Conservation (phyloP, 2,888 invertebrate genomes). For the Nowickia ferox region DNA sequence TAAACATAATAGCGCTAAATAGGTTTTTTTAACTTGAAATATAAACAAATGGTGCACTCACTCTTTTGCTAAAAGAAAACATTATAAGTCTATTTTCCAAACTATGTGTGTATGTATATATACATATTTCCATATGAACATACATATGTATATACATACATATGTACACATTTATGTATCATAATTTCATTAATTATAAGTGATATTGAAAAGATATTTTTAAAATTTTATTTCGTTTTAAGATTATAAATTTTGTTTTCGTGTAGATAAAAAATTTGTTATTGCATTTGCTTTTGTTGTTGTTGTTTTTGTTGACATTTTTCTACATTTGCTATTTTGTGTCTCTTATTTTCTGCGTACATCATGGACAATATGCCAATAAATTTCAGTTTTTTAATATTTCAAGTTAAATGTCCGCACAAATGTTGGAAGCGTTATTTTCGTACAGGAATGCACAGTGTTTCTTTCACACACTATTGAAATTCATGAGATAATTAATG, state of each 20-base stretch:
- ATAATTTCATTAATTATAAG: not conserved
- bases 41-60: too few species aligned
- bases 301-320: not conserved
- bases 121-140: too few species aligned
- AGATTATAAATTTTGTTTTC: not conserved
- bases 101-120: not conserved
- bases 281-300: not conserved
- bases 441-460: not conserved
- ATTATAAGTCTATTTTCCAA: too few species aligned
- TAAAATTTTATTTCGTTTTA: not conserved
- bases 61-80: too few species aligned
- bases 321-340: slow-evolving; percentile 3
- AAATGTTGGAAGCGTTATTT: not conserved
- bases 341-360: slow-evolving; percentile 16
- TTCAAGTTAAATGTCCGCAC: not conserved
- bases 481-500: not conserved
- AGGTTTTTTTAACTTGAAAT: too few species aligned
- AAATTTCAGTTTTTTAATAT: slow-evolving; percentile 2
- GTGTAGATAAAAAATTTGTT: not conserved
- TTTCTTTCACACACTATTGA: not conserved
- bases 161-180: not conserved
- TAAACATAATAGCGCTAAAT: too few species aligned
- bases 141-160: not conserved
- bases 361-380: slow-evolving; percentile 48
- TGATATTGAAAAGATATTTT: not conserved